A percentile compares a stretch with the other conserved stretches of the same genome.
Evolutionary conservation across 2,888 invertebrate species (phyloP).

Genomic region (Stenodema calcarata): DNA sequence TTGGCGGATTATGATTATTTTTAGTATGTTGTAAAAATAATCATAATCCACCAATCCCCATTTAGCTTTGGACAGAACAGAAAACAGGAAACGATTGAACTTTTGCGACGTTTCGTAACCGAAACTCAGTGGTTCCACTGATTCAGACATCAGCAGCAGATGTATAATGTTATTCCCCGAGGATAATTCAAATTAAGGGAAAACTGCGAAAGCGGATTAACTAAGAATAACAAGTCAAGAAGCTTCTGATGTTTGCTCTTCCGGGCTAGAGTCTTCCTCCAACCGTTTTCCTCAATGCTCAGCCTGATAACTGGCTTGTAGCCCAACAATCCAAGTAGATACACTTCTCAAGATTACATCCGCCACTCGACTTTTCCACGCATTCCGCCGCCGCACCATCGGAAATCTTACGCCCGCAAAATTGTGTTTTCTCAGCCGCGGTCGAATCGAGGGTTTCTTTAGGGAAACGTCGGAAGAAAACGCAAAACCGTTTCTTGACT

Average conservation of each 20-base stretch:
- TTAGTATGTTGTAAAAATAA: too few relatives aligned
- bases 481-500: not conserved
- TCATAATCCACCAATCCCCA: too few relatives aligned
- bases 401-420: not conserved
- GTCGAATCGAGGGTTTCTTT: not conserved
- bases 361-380: constrained; percentile 14
- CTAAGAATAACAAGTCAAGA: constrained; percentile 26
- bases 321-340: constrained; percentile 34
- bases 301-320: constrained; percentile 29
- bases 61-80: too few relatives aligned
- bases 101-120: too few relatives aligned
- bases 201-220: not conserved
- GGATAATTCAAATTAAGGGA: constrained; percentile 21
- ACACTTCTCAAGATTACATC: constrained; percentile 32
- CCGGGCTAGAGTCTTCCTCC: too few relatives aligned
- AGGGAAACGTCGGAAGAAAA: not conserved
- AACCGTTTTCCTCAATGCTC: constrained; percentile 10
- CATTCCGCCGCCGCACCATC: not conserved
- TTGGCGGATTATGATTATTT: too few relatives aligned
- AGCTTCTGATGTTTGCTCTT: too few relatives aligned
- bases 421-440: not conserved
- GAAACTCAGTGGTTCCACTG: too few relatives aligned
- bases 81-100: too few relatives aligned
- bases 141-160: too few relatives aligned
- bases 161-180: not conserved